These are phyloP conservation scores for Leptinotarsa juncta DNA, from an alignment of 2,888 invertebrate species.

Conservation along the genomic window DNA sequence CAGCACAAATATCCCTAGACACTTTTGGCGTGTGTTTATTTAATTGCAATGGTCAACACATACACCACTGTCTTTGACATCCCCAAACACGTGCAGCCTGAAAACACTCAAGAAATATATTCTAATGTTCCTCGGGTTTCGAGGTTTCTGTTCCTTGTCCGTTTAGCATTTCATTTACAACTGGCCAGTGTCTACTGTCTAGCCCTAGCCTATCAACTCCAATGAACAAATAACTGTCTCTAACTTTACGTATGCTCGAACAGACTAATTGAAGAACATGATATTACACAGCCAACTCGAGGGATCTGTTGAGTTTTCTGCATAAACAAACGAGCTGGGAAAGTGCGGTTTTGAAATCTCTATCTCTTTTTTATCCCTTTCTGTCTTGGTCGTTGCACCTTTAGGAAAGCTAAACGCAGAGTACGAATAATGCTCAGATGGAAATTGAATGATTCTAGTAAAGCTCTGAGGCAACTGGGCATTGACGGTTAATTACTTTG, in stretches of 20 bases:
- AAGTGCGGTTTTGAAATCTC: background rate
- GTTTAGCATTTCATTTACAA: background rate
- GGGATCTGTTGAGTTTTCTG: background rate
- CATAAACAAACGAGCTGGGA: background rate
- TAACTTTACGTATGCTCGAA: background rate
- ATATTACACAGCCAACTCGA: background rate
- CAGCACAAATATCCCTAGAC: too few relatives aligned
- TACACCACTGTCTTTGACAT: too few relatives aligned
- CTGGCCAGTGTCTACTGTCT: background rate
- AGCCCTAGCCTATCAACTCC: background rate
- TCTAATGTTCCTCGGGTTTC: background rate
- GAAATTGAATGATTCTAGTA: background rate
- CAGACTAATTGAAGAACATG: background rate
- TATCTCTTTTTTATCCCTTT: background rate
- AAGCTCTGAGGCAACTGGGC: background rate
- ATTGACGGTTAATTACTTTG: background rate
- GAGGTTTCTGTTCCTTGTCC: background rate
- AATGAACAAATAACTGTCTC: background rate
- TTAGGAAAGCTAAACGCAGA: background rate
- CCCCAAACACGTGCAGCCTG: background rate
- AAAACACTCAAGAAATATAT: background rate
- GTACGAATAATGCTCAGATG: background rate
- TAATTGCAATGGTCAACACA: too few relatives aligned
- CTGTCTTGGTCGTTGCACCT: background rate
- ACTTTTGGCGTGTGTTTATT: too few relatives aligned